Base-by-base conservation (phyloP, 2,888 invertebrate genomes). In the Taenaris catops region DNA sequence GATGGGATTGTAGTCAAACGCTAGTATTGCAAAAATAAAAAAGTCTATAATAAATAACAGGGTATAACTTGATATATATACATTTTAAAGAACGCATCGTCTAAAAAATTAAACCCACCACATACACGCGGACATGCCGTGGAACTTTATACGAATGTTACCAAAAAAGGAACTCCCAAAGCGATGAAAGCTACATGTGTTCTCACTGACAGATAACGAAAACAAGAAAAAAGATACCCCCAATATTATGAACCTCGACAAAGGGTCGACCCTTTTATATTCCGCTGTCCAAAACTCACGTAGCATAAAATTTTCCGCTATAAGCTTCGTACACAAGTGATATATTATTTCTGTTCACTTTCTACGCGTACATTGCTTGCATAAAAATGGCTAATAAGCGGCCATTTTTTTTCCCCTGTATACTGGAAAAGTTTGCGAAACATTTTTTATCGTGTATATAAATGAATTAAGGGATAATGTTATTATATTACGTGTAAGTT, bases 181-280 rank as follows among this genome's bases (percentile, higher is more conserved):
- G 35, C 24, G 35, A 16, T 32, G 37, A 34, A 34, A 34, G 33
- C 36, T 46, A 48, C 44, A 48, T 43, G 41, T 42, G 45, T 44
- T 47, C 34, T 43, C 37, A 31, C 40, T 42, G 38, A 51, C 52
- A 51, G 49, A 49, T 52, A 51, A 40, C 42, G 43, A 44, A 53
- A 49, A 48, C 35, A 44, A 41, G 41, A 49, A 46, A 54, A 57
- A 55, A 53, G 46, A 46, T 51, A 45, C 48, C 46, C 41, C 50
- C 51, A 47, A 54, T 56, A 58, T 58, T 54, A 60, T 48, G 53
- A 55, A 53, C 47, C 48, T 48, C 53, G 43, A 55, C 56, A 53
- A 59, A 54, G 49, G 56, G 46, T 43, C 47, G 49, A 47, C 46
- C 56, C 49, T 49, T 53, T 57, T 49, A 44, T 44, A 41, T 48